Base-by-base conservation (phyloP, 1,140 invertebrate species). In the Aporrectodea caliginosa region DNA sequence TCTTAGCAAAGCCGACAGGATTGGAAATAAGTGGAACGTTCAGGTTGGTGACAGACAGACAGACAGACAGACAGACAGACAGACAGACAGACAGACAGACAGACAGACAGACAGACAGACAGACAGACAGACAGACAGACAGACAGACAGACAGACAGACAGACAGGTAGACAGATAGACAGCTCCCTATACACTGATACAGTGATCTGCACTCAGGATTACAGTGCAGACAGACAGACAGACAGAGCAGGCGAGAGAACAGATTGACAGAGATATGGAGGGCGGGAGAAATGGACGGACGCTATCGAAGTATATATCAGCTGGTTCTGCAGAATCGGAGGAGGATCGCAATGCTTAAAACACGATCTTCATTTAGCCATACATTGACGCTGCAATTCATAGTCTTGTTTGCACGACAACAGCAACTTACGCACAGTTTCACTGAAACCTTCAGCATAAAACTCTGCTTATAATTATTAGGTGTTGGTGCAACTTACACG, bases 131-230 rank as follows among this genome's bases (percentile, higher is more conserved):
- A 79, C 83, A 82, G 82, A 93, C 94, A 89, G 95, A 98, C 86
- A 94, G 94, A 85, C 96, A 96, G 0, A 92, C 93, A 81, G 95
- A 93, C 16, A 98, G 96, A 96, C 93, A 95, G 84, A 94, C 96
- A 0, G 96, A 97, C 85, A 96, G 98, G 89, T 98, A 94, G 86
- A 98, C 97, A 87, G 96, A 95, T 1, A 80, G 73, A 27, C 72
- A 81, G 58, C 84, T 84, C 43, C 12, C 27, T 1, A 69, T 27
- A 2, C 70, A 69, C 32, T 79, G 35, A 1, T 77, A 75, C 16
- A n/a, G 81, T 83, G 6, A 80, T 82, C n/a, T 84, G 83, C 35
- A 78, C 76, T 16, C 31, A 77, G 29, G 32, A 35, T 29, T 80
- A 82, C 73, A 78, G 75, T 29, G 35, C 43, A 16, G 75, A 77